phyloP scores from a whole-genome alignment of 2,113 vertebrate genomes.

The Kryptolebias marmoratus region DNA sequence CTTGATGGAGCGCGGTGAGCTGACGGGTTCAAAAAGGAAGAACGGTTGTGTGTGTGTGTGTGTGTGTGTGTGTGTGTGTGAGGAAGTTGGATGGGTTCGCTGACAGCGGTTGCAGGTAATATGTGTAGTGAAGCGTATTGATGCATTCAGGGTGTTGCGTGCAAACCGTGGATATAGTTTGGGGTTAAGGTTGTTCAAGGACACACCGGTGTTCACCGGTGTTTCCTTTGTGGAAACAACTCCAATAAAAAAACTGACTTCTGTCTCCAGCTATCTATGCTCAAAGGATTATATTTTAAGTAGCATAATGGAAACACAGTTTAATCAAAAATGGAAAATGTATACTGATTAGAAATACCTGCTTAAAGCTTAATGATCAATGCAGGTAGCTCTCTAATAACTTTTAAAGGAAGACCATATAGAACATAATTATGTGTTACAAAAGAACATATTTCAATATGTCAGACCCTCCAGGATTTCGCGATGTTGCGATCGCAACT shows the following conservation, averaged over 20 bases:
- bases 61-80: conserved; percentile 10
- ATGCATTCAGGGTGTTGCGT: conserved; percentile 24
- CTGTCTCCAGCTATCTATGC: neutral
- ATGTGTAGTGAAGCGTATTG: conserved; percentile 20
- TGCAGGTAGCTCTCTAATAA: too few relatives aligned
- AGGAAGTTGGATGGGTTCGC: conserved; percentile 11
- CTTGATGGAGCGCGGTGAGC: conserved; percentile 39
- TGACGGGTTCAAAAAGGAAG: conserved; percentile 44
- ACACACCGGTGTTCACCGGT: neutral
- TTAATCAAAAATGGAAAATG: neutral
- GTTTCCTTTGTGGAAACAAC: neutral
- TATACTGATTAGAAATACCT: neutral
- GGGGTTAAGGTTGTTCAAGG: neutral
- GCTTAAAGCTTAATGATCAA: too few relatives aligned
- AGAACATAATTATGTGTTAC: too few relatives aligned
- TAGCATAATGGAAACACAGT: too few relatives aligned
- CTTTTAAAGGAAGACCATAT: too few relatives aligned
- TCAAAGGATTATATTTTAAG: too few relatives aligned
- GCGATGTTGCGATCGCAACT: too few relatives aligned
- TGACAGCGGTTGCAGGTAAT: conserved; percentile 30
- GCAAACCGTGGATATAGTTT: neutral
- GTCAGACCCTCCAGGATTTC: too few relatives aligned
- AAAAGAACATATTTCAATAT: too few relatives aligned
- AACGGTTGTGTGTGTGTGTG: neutral
- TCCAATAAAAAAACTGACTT: too few relatives aligned